A percentile compares a stretch with the other conserved stretches of the same genome.
phyloP scores from a whole-genome alignment of 1,140 invertebrate species.

The Armadillidium nasatum region DNA sequence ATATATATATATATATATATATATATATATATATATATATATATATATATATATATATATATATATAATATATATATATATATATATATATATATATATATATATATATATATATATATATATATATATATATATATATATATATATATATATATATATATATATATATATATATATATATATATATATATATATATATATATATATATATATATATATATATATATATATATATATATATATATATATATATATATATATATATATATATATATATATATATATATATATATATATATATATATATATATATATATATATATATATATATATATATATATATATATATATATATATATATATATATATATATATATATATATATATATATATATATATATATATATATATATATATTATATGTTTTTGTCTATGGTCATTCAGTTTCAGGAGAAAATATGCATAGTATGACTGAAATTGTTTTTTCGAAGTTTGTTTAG shows the following conservation, averaged over 20 bases:
- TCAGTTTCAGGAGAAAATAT: too few species aligned
- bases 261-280: constrained; percentile 35
- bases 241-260: constrained; percentile 21
- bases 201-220: constrained; percentile 24
- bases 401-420: constrained; percentile 17
- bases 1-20: constrained; percentile 31
- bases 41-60: constrained; percentile 8
- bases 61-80: background rate
- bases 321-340: constrained; percentile 19
- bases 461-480: too few species aligned
- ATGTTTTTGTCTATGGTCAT: too few species aligned
- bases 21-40: constrained; percentile 7
- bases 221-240: background rate
- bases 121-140: constrained; percentile 22
- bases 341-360: constrained; percentile 25
- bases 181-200: constrained; percentile 26
- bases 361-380: constrained; percentile 25
- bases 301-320: constrained; percentile 26
- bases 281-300: constrained; percentile 34
- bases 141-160: constrained; percentile 23
- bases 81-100: constrained; percentile 26
- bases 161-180: constrained; percentile 25
- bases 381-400: constrained; percentile 17
- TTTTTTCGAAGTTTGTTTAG: too few species aligned
- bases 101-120: constrained; percentile 32